Base-by-base conservation (phyloP, 2,888 invertebrate genomes). In the Neocrepidodera transversa region DNA sequence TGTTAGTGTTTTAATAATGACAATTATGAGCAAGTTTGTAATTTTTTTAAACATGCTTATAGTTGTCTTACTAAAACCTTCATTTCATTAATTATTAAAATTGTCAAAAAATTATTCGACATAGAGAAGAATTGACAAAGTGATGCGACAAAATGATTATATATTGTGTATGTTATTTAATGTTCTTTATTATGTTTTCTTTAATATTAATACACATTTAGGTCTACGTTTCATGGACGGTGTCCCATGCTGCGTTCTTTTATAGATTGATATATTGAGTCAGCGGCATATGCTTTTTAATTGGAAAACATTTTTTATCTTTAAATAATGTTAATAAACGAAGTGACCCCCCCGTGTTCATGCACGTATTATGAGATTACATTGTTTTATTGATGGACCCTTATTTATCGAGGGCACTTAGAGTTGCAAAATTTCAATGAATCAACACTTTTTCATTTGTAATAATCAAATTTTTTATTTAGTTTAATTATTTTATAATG, bases 291-390 rank as follows among this genome's bases (percentile, higher is more conserved):
- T 71, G 73, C 76, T 77, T 79, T 78, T 79, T 79, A 79, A 79
- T 79, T 79, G 78, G 78, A 79, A 78, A 76, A 77, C 75, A 77
- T 79, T 78, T 78, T 79, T 79, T 78, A 78, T 76, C 77, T 76
- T 76, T 74, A 75, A 78, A 77, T 79, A 78, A 78, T 77, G 76
- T 73, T 78, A 76, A 77, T 77, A 76, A 77, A 77, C 75, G 74
- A 71, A 71, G 71, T 74, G 75, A 74, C 73, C 73, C 72, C 74
- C 76, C 70, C 69, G 69, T 73, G 68, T 72, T 65, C 62, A 59
- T 61, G 69, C 71, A 70, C 69, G 69, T 68, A 72, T 74, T 71
- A 71, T 74, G 68, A 71, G 72, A 71, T 69, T 71, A 70, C 72
- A 72, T 71, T 71, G 70, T 71, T 73, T 70, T 71, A 73, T 71